Conservation (phyloP, 2,888 invertebrate species). For the Lissocephala sabroskyi region DNA sequence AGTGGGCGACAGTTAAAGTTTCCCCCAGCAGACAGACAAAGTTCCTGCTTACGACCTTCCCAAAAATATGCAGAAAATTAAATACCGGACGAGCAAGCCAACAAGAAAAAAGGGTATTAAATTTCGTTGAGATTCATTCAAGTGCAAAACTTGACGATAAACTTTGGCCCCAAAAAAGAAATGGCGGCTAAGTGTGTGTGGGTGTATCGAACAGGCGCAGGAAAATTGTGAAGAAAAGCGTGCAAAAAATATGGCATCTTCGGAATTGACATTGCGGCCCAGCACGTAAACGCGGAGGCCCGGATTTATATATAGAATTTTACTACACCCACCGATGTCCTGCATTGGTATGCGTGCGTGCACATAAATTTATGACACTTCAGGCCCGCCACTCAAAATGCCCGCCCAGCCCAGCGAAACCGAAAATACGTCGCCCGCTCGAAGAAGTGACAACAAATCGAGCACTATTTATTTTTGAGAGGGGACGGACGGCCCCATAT, state of each 20-base stretch:
- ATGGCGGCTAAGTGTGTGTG: too few relatives aligned
- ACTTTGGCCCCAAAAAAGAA: constrained; percentile 20
- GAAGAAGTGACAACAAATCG: constrained; percentile 38
- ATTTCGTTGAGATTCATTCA: constrained; percentile 31
- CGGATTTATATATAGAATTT: too few relatives aligned
- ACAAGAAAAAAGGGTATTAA: too few relatives aligned
- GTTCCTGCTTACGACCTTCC: too few relatives aligned
- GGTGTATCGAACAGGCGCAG: not conserved
- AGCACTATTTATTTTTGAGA: constrained; percentile 41
- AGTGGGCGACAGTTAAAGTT: too few relatives aligned
- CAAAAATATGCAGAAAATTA: too few relatives aligned
- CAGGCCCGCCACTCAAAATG: too few relatives aligned
- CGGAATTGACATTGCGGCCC: constrained; percentile 35
- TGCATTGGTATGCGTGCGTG: constrained; percentile 8
- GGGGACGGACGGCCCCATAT: too few relatives aligned
- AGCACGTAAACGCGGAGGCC: constrained; percentile 12
- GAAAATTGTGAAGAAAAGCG: constrained; percentile 36
- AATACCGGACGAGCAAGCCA: too few relatives aligned
- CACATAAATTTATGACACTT: constrained; percentile 41
- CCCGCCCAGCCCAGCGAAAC: not conserved
- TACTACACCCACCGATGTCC: too few relatives aligned
- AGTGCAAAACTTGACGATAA: constrained; percentile 58
- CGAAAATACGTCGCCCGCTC: too few relatives aligned
- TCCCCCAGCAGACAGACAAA: too few relatives aligned
- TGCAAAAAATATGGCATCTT: constrained; percentile 49